Percentiles rank a stretch among this genome's conserved stretches.
These are phyloP conservation scores for Dryoscopus gambensis DNA, from an alignment of 2,113 vertebrate species.

Conservation along the genomic window DNA sequence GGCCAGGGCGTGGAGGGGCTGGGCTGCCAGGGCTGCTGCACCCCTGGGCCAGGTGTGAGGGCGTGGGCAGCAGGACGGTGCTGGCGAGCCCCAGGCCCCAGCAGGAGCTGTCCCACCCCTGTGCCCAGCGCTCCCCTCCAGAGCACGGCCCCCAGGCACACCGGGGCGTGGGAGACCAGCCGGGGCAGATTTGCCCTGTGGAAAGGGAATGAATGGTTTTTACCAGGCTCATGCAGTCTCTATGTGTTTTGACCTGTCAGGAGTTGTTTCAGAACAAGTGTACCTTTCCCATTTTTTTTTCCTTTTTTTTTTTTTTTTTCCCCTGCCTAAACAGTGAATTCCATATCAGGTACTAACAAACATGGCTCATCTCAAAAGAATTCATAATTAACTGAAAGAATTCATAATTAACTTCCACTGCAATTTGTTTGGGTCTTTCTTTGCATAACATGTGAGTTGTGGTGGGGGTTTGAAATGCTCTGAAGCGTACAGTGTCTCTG, in stretches of 20 bases:
- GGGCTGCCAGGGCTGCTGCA: not conserved
- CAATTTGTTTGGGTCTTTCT: slow-evolving; percentile 37
- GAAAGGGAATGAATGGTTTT: not conserved
- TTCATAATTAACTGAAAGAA: slow-evolving; percentile 61
- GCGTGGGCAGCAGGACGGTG: not conserved
- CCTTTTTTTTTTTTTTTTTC: fast-evolving
- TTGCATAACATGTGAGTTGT: not conserved
- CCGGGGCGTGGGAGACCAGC: not conserved
- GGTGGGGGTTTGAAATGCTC: slow-evolving; percentile 20
- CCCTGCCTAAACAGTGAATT: slow-evolving; percentile 20
- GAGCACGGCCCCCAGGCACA: not conserved
- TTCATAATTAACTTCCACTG: slow-evolving; percentile 47
- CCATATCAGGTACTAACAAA: slow-evolving; percentile 68
- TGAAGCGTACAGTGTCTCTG: slow-evolving; percentile 5
- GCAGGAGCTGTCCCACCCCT: not conserved
- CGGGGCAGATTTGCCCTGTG: not conserved
- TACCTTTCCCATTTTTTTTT: not conserved
- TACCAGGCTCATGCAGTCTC: not conserved
- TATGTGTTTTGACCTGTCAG: slow-evolving; percentile 32
- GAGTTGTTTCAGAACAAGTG: slow-evolving; percentile 6
- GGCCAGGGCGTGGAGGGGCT: not conserved
- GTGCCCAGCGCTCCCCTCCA: not conserved
- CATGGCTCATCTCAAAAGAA: slow-evolving; percentile 63
- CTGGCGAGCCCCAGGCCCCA: not conserved
- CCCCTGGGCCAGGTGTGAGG: not conserved